phyloP scores from a whole-genome alignment of 1,140 invertebrate species.

The Leptinotarsa undecemlineata region DNA sequence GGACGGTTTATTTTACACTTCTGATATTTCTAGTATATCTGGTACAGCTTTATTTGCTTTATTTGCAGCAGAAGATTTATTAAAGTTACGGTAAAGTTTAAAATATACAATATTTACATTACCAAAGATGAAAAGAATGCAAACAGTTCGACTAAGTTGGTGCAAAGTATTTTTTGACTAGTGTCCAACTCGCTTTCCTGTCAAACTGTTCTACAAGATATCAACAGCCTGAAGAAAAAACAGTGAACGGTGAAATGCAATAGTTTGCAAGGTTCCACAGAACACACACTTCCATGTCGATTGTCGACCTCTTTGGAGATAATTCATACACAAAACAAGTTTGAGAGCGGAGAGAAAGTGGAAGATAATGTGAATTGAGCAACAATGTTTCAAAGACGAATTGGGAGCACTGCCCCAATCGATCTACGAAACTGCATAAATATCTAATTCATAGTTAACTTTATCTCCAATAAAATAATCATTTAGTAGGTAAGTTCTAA shows the following conservation, averaged over 20 bases:
- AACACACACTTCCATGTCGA: no score
- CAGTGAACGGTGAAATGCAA: no score
- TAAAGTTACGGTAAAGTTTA: not conserved
- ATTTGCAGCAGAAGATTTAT: not conserved
- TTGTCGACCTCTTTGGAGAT: no score
- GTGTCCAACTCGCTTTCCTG: not conserved
- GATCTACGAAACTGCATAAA: not conserved
- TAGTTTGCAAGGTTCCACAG: no score
- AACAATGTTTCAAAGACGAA: not conserved
- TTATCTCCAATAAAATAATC: not conserved
- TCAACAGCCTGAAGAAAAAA: no score
- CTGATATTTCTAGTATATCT: not conserved
- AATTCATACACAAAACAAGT: no score
- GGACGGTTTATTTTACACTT: constrained; percentile 5
- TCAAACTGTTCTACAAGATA: no score
- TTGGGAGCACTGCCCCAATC: not conserved
- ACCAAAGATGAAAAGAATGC: not conserved
- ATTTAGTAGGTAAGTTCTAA: not conserved
- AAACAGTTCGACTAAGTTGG: not conserved
- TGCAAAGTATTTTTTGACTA: constrained; percentile 3
- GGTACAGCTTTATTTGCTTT: not conserved
- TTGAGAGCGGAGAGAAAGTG: not conserved
- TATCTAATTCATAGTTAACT: not conserved
- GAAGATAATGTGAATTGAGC: not conserved
- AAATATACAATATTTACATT: constrained; percentile 7